These are phyloP conservation scores for Onychomys torridus DNA, from an alignment of 2,797 vertebrate species.

Conservation along the genomic window DNA sequence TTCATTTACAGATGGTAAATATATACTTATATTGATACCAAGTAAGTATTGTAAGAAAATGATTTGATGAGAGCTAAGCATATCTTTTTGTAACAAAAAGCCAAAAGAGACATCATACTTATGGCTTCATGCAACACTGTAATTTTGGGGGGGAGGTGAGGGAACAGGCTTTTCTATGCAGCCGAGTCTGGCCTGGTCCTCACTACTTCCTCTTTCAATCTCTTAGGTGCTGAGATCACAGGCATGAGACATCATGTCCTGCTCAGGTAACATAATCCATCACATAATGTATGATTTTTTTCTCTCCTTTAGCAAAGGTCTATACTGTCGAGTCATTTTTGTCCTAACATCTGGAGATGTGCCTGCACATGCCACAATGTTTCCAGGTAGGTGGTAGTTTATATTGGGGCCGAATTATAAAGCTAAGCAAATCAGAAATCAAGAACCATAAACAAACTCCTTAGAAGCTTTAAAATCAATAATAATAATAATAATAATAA, in stretches of 20 bases:
- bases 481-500: too few relatives aligned
- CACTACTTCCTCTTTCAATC: neutral
- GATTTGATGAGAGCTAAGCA: neutral
- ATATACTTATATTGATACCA: neutral
- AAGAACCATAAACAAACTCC: neutral
- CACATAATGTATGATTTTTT: neutral
- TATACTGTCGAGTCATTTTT: neutral
- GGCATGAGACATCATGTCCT: neutral
- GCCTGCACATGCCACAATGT: neutral
- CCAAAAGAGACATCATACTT: neutral
- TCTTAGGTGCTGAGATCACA: neutral
- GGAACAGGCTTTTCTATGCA: neutral
- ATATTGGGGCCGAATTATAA: conserved; percentile 38
- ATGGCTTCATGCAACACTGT: neutral
- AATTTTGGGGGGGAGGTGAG: neutral
- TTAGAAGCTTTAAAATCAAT: conserved; percentile 30
- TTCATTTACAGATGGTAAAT: neutral
- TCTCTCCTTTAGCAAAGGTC: conserved; percentile 4
- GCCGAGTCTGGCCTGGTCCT: neutral
- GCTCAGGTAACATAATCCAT: neutral
- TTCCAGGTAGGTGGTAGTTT: neutral
- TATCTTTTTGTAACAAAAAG: neutral
- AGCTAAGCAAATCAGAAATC: conserved; percentile 38
- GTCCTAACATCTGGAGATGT: neutral
- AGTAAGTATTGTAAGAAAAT: neutral